Percentiles rank a stretch among this genome's conserved stretches.
These are phyloP conservation scores for Hydraecia micacea DNA, from an alignment of 2,888 invertebrate species.

Conservation along the genomic window DNA sequence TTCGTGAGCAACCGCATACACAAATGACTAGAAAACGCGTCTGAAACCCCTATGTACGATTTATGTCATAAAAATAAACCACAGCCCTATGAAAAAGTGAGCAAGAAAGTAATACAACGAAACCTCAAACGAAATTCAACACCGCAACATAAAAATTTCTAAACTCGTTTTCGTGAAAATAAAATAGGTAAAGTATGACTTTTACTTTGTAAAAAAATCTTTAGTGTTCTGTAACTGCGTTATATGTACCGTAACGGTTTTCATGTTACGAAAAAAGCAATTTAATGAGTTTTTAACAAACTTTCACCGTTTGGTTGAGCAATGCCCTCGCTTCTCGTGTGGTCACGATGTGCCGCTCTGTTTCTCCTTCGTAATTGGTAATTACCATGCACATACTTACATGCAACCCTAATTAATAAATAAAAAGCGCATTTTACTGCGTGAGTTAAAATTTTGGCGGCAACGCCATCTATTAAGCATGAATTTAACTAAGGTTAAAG, in stretches of 20 bases:
- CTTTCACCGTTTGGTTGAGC: conserved; percentile 78
- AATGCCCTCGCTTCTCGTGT: conserved; percentile 64
- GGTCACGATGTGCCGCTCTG: conserved; percentile 68
- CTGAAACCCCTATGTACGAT: background rate
- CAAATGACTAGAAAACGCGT: conserved; percentile 7
- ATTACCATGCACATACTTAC: conserved; percentile 66
- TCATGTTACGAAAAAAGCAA: conserved; percentile 77
- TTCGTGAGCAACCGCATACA: background rate
- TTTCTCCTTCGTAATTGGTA: conserved; percentile 65
- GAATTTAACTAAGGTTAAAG: background rate
- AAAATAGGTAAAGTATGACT: conserved; percentile 50
- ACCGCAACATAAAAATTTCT: conserved; percentile 37
- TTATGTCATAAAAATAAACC: conserved; percentile 14
- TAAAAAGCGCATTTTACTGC: conserved; percentile 35
- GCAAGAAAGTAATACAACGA: conserved; percentile 18
- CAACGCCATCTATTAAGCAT: conserved; percentile 46
- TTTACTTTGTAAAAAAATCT: conserved; percentile 61
- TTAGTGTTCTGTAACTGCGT: conserved; percentile 55
- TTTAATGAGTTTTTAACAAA: conserved; percentile 74
- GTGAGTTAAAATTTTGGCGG: background rate
- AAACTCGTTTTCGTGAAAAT: conserved; percentile 54
- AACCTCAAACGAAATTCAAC: conserved; percentile 38
- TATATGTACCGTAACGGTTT: conserved; percentile 76
- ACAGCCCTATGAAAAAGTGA: conserved; percentile 1
- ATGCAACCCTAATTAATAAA: conserved; percentile 60